Base-by-base conservation (phyloP, 1,140 invertebrate genomes). In the Apis cerana region DNA sequence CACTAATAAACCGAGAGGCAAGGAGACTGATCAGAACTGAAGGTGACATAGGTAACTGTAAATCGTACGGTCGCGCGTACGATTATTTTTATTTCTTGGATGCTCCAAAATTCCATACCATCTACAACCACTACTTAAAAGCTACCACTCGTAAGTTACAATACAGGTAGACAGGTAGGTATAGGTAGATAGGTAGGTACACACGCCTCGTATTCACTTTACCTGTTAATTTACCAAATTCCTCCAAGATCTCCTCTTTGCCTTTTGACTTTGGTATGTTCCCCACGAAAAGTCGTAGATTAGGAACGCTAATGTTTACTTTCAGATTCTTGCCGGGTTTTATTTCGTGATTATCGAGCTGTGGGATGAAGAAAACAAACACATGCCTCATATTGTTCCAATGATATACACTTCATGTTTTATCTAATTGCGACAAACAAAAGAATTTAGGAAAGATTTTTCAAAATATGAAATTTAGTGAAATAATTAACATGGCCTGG, bases 231-330 rank as follows among this genome's bases (percentile, higher is more conserved):
- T 99, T 99, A 97, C 97, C 97, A 97, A 99, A 99, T 97, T 99
- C 99, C 96, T 99, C 98, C 96, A 98, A 97, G 96, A 99, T 99
- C 97, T 99, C 98, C 96, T 99, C 98, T 98, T 98, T 99, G 96
- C 98, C 97, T 97, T 99, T 99, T 96, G 98, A 99, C 97, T 99
- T 99, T 96, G 99, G 99, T 97, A 99, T 99, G 97, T 99, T 99
- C 96, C 99, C 99, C 96, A 99, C 98, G 97, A 99, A 99, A 96
- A 99, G 98, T 96, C 99, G 98, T 95, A 99, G 97, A 97, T 99
- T 99, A 95, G 99, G 98, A 96, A 99, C 98, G 95, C 98, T 99
- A 97, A 99, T 98, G 97, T 99, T 99, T 96, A 99, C 98, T 98
- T 99, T 99, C 95, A 99, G 97, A 95, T 97, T 97, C 97, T 99